Evolutionary conservation across 2,113 vertebrate species (phyloP), one percentile per base, ranked within the genome.

Genomic region (Bolborhynchus lineola): DNA sequence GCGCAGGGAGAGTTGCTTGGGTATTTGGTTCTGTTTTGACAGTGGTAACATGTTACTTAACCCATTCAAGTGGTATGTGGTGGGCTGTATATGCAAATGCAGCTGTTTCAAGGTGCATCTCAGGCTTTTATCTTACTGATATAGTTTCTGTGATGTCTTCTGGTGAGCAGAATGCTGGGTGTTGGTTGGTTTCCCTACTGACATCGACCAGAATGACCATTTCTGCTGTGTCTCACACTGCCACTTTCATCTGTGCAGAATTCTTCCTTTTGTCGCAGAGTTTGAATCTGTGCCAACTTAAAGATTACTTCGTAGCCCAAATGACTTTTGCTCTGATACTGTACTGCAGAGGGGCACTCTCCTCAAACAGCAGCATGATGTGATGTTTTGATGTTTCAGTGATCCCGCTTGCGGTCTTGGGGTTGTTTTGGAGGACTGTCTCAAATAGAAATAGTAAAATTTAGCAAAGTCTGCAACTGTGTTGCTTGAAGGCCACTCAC

Each of bases 371-470:
- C 29, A 67, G 11, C 17, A 29, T 0, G 16, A 16, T 44, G 16
- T 19, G 21, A n/a, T 55, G 46, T 14, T 37, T 65, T 17, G 21
- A n/a, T 55, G 41, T 13, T 46, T 65, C 23, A 37, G 6, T 23
- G 20, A 49, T 10, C 44, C 69, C 84, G 16, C 44, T 35, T 35
- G 21, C 24, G 33, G 6, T 35, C 21, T 33, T 44, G 6, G 14
- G 9, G 3, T 76, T 60, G 31, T 21, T 47, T 47, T 71, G 29
- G 28, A 77, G 16, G 42, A 60, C 47, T 64, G 21, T 50, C 52
- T 35, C 2, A 2, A 68, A 11, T 6, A 42, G 26, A 70, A 49
- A 7, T 1, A 78, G 15, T 0, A 6, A 85, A 70, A 85, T 44
- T 50, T 59, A 68, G 9, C 13, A 18, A 86, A 74, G 17, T 67